Conservation (phyloP, 2,888 invertebrate genomes). For the Diploptera punctata region DNA sequence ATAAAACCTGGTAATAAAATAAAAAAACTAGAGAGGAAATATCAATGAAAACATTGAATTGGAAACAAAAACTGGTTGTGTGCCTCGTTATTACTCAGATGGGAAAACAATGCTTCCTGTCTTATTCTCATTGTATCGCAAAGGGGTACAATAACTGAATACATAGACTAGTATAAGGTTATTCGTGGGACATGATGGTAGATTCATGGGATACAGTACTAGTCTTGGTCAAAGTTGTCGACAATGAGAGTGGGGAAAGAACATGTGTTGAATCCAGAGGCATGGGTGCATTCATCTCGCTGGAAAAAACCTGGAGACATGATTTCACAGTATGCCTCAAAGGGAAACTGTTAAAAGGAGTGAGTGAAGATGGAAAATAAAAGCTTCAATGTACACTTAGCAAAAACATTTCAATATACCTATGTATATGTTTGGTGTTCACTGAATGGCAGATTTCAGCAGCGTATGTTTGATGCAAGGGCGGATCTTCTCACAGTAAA, state of each 20-base stretch:
- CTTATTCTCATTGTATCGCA: no score
- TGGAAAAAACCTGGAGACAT: constrained; percentile 90
- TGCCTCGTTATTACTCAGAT: no score
- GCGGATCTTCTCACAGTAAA: constrained; percentile 75
- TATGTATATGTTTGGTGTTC: constrained; percentile 91
- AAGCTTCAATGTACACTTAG: constrained; percentile 47
- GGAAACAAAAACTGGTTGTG: no score
- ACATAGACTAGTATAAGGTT: constrained; percentile 90
- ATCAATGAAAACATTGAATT: no score
- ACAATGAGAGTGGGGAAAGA: constrained; percentile 71
- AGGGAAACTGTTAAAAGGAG: constrained; percentile 52
- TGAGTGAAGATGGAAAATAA: background rate
- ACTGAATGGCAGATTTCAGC: constrained; percentile 87
- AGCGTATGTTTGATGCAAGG: constrained; percentile 82
- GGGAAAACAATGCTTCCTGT: no score
- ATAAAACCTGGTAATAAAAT: no score
- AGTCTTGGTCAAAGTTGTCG: constrained; percentile 77
- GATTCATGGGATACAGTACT: constrained; percentile 84
- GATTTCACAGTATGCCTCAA: constrained; percentile 82
- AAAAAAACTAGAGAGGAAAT: no score
- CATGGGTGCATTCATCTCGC: constrained; percentile 72
- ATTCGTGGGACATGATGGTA: constrained; percentile 99
- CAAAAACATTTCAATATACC: constrained; percentile 73
- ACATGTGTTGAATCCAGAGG: constrained; percentile 76
- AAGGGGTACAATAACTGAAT: constrained; percentile 97